Evolutionary conservation across 1,140 invertebrate species (phyloP), one percentile per base, ranked within the genome.

Genomic region (Leptopilina boulardi): DNA sequence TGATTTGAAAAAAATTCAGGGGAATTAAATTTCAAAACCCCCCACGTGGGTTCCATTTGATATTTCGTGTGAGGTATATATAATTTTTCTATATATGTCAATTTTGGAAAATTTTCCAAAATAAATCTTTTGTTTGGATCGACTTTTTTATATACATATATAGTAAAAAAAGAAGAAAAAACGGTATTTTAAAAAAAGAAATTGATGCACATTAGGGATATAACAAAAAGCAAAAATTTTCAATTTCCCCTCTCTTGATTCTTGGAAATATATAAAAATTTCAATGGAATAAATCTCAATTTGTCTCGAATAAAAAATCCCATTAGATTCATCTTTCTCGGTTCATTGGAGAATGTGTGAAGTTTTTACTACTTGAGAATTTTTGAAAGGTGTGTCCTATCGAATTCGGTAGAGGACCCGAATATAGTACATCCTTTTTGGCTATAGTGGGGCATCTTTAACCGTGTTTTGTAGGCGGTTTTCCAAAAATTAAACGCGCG

Each of bases 81-180:
- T n/a, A n/a, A n/a, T n/a, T n/a, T n/a, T n/a, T n/a, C n/a, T n/a
- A n/a, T n/a, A n/a, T n/a, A n/a, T n/a, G n/a, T n/a, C n/a, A n/a
- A n/a, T n/a, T n/a, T n/a, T n/a, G n/a, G n/a, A n/a, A n/a, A n/a
- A n/a, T n/a, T n/a, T n/a, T n/a, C n/a, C n/a, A n/a, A n/a, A n/a
- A n/a, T n/a, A n/a, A n/a, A n/a, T n/a, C n/a, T n/a, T n/a, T n/a
- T n/a, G n/a, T n/a, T n/a, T n/a, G n/a, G n/a, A n/a, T n/a, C n/a
- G n/a, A n/a, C n/a, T n/a, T n/a, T n/a, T n/a, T n/a, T n/a, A n/a
- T n/a, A n/a, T n/a, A n/a, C n/a, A n/a, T n/a, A n/a, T n/a, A n/a
- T n/a, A n/a, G n/a, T n/a, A 38, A 38, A 51, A 74, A 87, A 87
- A 88, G 79, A 80, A 85, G 83, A 84, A 38, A 77, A 47, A 74